A percentile compares a stretch with the other conserved stretches of the same genome.
Evolutionary conservation across 1,140 invertebrate genomes (phyloP).

Genomic region (Diachasmimorpha longicaudata): DNA sequence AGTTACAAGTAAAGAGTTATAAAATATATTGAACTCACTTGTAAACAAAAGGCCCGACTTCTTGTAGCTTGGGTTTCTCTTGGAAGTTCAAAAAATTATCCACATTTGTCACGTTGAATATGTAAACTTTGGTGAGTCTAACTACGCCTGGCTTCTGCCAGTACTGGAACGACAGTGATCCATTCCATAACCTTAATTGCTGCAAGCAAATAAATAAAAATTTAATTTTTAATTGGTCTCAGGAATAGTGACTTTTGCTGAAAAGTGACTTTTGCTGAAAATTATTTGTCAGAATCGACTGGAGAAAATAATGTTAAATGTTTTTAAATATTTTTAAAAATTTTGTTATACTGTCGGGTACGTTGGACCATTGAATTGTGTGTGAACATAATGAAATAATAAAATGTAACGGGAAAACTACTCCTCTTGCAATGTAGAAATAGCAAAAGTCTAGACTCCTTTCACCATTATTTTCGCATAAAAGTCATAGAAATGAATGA

Average conservation of each 20-base stretch:
- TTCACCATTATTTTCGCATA: too few species aligned
- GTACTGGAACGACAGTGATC: conserved; percentile 85
- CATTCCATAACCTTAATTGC: conserved; percentile 85
- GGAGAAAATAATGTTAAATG: too few species aligned
- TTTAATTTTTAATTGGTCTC: neutral
- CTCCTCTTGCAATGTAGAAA: too few species aligned
- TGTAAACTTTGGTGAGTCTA: conserved; percentile 87
- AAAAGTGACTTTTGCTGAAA: too few species aligned
- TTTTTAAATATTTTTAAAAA: too few species aligned
- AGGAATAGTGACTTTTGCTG: too few species aligned
- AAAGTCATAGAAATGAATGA: too few species aligned
- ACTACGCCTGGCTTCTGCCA: conserved; percentile 91
- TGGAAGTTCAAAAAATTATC: conserved; percentile 79
- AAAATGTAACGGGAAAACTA: too few species aligned
- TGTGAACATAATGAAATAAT: neutral
- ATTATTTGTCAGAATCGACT: too few species aligned
- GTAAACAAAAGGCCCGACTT: conserved; percentile 86
- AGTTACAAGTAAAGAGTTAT: too few species aligned
- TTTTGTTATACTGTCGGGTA: neutral
- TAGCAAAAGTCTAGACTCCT: too few species aligned
- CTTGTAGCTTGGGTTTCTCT: conserved; percentile 81
- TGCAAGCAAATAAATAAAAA: conserved; percentile 56
- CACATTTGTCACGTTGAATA: conserved; percentile 87
- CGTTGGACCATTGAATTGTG: neutral
- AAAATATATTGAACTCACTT: conserved; percentile 65